Evolutionary conservation across 2,797 vertebrate species (phyloP).

Genomic region (Cygnus olor): DNA sequence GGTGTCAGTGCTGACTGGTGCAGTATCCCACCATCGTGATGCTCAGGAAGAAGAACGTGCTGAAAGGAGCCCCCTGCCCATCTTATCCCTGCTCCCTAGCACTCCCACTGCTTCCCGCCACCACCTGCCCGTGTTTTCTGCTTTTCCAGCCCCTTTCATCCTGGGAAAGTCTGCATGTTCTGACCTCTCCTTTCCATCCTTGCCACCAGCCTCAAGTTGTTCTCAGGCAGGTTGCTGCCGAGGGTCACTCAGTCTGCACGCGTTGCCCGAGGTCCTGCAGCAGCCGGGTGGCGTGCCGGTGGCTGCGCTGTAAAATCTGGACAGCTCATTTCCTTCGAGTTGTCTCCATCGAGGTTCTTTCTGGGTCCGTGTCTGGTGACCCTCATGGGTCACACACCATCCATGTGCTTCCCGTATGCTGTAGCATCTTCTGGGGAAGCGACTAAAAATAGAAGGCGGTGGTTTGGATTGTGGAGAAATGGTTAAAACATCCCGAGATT

Average conservation of each 20-base stretch:
- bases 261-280: background rate
- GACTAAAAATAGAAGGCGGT: constrained; percentile 51
- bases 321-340: background rate
- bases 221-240: background rate
- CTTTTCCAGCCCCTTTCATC: background rate
- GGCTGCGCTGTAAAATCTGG: background rate
- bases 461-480: constrained; percentile 36
- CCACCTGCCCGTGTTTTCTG: background rate
- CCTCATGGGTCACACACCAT: constrained; percentile 30
- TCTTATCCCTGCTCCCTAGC: background rate
- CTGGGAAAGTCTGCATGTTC: background rate
- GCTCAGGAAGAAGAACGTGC: background rate
- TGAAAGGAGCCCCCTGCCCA: background rate
- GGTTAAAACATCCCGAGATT: constrained; percentile 56
- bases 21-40: fast-evolving
- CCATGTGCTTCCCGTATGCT: constrained; percentile 43
- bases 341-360: background rate
- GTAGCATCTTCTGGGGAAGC: constrained; percentile 50
- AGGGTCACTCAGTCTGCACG: background rate
- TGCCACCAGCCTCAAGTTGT: fast-evolving
- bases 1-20: background rate
- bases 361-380: constrained; percentile 19
- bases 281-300: background rate
- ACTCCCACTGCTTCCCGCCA: background rate
- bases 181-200: background rate